Conservation (phyloP, 2,113 vertebrate genomes). For the Myotis lucifugus region DNA sequence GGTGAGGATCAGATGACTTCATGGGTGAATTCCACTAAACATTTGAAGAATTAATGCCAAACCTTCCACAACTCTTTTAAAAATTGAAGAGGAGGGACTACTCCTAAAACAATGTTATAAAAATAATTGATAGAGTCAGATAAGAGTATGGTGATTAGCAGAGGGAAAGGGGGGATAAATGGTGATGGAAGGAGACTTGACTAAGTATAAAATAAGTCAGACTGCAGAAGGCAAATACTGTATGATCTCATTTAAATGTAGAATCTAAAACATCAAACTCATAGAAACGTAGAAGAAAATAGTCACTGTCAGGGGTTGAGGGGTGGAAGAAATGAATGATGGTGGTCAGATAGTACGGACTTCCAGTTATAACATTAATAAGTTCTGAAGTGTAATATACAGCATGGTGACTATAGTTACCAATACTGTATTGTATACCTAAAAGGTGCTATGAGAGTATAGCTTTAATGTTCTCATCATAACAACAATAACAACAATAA, state of each 20-base stretch:
- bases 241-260: no score
- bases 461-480: not conserved
- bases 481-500: not conserved
- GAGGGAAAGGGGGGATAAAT: not conserved
- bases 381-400: not conserved
- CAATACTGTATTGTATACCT: not conserved
- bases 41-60: constrained; percentile 9
- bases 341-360: not conserved
- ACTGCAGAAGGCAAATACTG: not conserved
- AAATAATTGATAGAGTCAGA: not conserved
- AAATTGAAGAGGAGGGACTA: not conserved
- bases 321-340: no score
- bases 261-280: not conserved
- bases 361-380: not conserved
- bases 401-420: not conserved
- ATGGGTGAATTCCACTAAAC: not conserved
- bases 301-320: not conserved
- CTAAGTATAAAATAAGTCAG: not conserved
- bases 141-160: not conserved
- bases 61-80: not conserved
- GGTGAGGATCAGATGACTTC: not conserved
- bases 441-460: not conserved
- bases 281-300: not conserved
- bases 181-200: not conserved
- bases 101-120: not conserved